Evolutionary conservation across 2,797 vertebrate species (phyloP), one percentile per base, ranked within the genome.

Genomic region (Cyprinella venusta): DNA sequence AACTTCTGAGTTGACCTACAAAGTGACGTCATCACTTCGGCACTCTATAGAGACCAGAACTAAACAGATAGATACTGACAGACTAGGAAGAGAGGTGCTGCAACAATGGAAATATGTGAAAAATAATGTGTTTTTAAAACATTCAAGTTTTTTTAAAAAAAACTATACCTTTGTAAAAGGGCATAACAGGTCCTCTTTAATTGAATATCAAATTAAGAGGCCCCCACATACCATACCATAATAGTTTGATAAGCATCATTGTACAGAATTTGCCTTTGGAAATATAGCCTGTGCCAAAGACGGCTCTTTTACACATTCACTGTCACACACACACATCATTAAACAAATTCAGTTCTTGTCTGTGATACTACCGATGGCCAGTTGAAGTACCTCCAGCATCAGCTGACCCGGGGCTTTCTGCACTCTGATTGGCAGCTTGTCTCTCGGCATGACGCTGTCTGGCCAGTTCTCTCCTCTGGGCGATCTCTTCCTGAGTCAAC

Each of bases 401-500:
- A 52, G 36, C 0, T 19, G 92, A 88, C 69, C 89, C 92, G 16
- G 81, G 10, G 8, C 82, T 83, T 5, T 91, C 92, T 84, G 89
- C 85, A 0, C 80, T 90, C 89, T 94, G 95, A 74, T 54, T 90
- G 10, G 92, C 93, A 8, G 93, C 93, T 86, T 96, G 70, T 89
- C 91, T 96, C 81, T 98, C 96, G 0, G 96, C 96, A 0, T 97
- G 97, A 80, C 95, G 95, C 88, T 82, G 94, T 77, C 96, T 92
- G 0, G 94, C 97, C 40, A 92, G 75, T 24, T 97, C 97, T 8
- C 94, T 93, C 45, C 98, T 94, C 89, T 96, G 93, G 24, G 92
- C 89, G 10, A 99, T 95, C 91, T 98, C 96, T 83, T 98, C 97
- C 82, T 94, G 96, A 76, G 96, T 97, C 91, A 99, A 91, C 2